phyloP scores from a whole-genome alignment of 2,797 vertebrate genomes.

The Ambastaia sidthimunki region DNA sequence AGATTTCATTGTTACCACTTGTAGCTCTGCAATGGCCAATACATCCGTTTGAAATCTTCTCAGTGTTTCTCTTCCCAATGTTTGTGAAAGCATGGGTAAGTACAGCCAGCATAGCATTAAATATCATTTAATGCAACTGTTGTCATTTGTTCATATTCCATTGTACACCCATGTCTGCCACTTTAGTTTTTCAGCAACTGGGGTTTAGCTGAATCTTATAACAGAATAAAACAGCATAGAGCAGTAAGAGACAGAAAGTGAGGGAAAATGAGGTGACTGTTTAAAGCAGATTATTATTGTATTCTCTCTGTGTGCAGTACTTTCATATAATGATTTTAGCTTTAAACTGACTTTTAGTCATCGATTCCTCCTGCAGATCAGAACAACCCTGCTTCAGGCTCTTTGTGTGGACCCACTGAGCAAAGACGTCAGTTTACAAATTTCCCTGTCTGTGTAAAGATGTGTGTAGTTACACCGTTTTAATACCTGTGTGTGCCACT shows the following conservation, averaged over 20 bases:
- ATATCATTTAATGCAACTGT: background rate
- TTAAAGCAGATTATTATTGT: constrained; percentile 31
- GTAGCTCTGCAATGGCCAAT: constrained; percentile 37
- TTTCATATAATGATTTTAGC: constrained; percentile 79
- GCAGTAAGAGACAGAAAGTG: constrained; percentile 32
- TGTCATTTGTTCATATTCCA: background rate
- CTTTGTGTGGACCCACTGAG: constrained; percentile 70
- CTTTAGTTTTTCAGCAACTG: background rate
- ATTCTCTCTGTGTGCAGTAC: constrained; percentile 58
- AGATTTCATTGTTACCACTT: constrained; percentile 40
- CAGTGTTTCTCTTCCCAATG: background rate
- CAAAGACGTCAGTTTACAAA: constrained; percentile 76
- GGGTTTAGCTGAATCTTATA: constrained; percentile 59
- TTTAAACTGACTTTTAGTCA: constrained; percentile 81
- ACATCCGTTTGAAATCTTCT: constrained; percentile 22
- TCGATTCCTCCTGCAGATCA: constrained; percentile 78
- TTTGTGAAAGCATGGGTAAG: constrained; percentile 7
- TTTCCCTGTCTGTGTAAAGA: constrained; percentile 70
- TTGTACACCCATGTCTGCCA: background rate
- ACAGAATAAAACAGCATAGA: constrained; percentile 51
- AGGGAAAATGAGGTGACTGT: constrained; percentile 30
- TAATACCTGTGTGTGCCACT: constrained; percentile 66
- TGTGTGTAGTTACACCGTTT: constrained; percentile 65
- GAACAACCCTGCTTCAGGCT: constrained; percentile 70
- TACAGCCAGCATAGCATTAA: background rate